Evolutionary conservation across 2,888 invertebrate genomes (phyloP), one percentile per base, ranked within the genome.

Genomic region (Timema podura): DNA sequence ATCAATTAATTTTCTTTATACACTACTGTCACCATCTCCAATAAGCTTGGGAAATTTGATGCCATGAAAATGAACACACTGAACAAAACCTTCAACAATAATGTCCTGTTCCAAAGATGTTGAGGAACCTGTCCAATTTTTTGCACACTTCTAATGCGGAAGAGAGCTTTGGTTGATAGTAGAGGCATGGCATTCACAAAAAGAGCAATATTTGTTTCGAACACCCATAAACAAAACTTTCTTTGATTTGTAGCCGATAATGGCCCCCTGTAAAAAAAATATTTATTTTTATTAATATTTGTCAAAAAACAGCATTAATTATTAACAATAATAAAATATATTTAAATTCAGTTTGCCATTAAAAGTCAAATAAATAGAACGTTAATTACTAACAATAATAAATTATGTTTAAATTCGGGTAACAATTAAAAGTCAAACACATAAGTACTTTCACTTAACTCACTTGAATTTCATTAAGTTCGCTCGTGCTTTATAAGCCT

Each of bases 121-220:
- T 6, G 68, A 51, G 1, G 45, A 30, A 45, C 59, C 46, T 6
- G 54, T n/a, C 68, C 68, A 68, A 64, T 68, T 68, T 2, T 44
- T 46, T 8, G 46, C 54, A 54, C 68, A 68, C n/a, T 15, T 54
- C 46, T 68, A 45, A 13, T 5, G n/a, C n/a, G 59, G 46, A 59
- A 61, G 8, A 16, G 9, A 44, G 13, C 61, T 15, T 61, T n/a
- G 16, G 16, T 30, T 5, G 45, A 9, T 16, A 44, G 15, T 59
- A 9, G 68, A 44, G 11, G 16, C 9, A 13, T 15, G 45, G 46
- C 61, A 30, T 30, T 15, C 61, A 16, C 68, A 68, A 13, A 68
- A 13, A n/a, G 15, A 54, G 47, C 68, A 68, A 57, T 68, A 68
- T 46, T 59, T 51, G 57, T 68, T 68, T 30, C 68, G 49, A 15